Evolutionary conservation across 2,797 vertebrate genomes (phyloP).

Genomic region (Platyrinchus mystaceus): DNA sequence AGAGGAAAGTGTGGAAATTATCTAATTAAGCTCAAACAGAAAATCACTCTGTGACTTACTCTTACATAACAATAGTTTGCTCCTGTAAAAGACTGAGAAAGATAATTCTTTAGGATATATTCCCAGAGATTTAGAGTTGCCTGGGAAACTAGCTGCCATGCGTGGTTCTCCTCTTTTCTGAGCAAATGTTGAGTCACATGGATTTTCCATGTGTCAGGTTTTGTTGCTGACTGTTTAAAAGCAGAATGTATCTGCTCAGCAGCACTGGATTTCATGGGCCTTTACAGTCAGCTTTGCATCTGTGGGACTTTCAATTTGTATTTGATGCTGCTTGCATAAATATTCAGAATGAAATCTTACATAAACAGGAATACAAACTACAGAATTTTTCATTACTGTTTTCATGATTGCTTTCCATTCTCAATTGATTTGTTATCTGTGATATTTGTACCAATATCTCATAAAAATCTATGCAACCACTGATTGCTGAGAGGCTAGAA

Average conservation of each 20-base stretch:
- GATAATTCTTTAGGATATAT: background rate
- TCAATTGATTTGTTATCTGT: background rate
- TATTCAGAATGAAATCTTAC: conserved; percentile 9
- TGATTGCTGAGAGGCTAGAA: background rate
- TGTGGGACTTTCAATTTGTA: background rate
- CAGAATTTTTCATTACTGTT: background rate
- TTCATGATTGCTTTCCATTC: background rate
- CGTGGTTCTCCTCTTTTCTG: conserved; percentile 7
- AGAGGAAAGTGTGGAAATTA: background rate
- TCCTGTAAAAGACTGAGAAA: background rate
- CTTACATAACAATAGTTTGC: background rate
- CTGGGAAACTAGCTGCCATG: conserved; percentile 28
- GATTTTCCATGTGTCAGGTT: conserved; percentile 15
- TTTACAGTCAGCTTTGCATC: background rate
- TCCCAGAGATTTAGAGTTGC: conserved; percentile 12
- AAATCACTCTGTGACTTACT: background rate
- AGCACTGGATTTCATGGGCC: background rate
- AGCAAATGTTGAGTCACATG: conserved; percentile 29
- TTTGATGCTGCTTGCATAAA: background rate
- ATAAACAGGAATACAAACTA: background rate
- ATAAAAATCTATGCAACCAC: background rate
- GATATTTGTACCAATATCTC: background rate
- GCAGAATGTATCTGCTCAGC: background rate
- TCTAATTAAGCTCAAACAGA: background rate
- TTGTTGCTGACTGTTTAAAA: conserved; percentile 19